These are phyloP conservation scores for Myiagra hebetior DNA, from an alignment of 2,113 vertebrate genomes.

Conservation along the genomic window DNA sequence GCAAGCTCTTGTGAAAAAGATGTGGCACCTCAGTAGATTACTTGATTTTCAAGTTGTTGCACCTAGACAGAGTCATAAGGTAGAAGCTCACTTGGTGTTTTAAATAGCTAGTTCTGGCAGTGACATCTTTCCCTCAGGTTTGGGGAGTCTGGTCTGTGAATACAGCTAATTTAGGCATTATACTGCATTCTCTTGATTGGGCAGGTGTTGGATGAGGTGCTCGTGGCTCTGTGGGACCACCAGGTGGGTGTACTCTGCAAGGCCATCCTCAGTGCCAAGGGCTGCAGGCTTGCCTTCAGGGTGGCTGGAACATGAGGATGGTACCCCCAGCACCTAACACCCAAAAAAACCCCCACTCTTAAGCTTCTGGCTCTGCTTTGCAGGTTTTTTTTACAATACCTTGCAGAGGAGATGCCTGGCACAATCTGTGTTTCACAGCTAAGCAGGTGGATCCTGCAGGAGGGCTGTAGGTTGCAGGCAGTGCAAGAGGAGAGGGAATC, in stretches of 20 bases:
- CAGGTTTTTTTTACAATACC: neutral
- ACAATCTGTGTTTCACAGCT: neutral
- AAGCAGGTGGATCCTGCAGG: neutral
- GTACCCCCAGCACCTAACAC: neutral
- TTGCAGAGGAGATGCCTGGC: neutral
- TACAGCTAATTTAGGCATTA: neutral
- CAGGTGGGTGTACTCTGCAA: neutral
- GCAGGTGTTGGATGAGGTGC: neutral
- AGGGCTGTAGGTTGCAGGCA: neutral
- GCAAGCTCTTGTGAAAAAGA: neutral
- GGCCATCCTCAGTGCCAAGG: neutral
- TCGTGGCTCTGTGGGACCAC: rapidly evolving
- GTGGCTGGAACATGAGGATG: neutral
- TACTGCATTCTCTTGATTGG: neutral
- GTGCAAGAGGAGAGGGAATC: neutral
- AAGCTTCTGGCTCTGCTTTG: neutral
- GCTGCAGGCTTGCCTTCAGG: neutral
- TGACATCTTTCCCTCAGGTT: neutral
- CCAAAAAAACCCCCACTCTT: neutral
- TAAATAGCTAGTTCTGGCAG: neutral
- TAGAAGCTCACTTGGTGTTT: neutral
- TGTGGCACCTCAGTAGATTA: neutral
- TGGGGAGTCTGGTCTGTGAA: neutral
- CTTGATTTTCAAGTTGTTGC: neutral
- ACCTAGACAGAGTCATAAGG: rapidly evolving